These are phyloP conservation scores for Salmo trutta DNA, from an alignment of 2,797 vertebrate genomes.

Conservation along the genomic window DNA sequence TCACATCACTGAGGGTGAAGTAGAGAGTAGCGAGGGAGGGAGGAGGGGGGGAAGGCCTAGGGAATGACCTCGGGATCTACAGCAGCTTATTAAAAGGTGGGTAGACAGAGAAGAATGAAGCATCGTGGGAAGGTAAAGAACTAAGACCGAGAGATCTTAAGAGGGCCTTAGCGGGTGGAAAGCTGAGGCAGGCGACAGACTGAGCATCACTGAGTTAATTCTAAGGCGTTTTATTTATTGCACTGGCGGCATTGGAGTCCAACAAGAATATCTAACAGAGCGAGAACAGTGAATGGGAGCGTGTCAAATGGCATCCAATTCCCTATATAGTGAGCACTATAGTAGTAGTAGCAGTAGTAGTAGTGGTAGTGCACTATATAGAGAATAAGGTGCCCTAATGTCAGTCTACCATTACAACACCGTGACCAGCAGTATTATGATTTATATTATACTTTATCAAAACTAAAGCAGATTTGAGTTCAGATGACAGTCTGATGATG, in stretches of 20 bases:
- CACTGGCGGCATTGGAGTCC: neutral
- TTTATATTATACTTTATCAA: neutral
- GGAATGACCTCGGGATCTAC: neutral
- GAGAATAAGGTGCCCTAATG: neutral
- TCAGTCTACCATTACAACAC: neutral
- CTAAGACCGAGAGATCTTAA: neutral
- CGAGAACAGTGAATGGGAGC: too few relatives aligned
- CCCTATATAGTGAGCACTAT: too few relatives aligned
- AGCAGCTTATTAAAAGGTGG: conserved; percentile 11
- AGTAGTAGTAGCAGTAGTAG: too few relatives aligned
- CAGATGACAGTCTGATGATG: neutral
- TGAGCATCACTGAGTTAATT: conserved; percentile 23
- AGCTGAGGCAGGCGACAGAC: neutral
- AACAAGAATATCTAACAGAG: conserved; percentile 8
- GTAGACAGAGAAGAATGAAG: conserved; percentile 35
- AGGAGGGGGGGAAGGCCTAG: neutral
- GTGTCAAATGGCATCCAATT: too few relatives aligned
- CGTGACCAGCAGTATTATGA: neutral
- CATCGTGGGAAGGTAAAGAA: neutral
- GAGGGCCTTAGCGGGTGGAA: neutral
- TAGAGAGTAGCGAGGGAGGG: neutral
- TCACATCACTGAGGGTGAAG: conserved; percentile 9
- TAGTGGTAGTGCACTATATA: too few relatives aligned
- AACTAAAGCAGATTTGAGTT: conserved; percentile 22
- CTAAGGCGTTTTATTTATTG: conserved; percentile 49